Evolutionary conservation across 2,797 vertebrate species (phyloP).

Genomic region (Limosa lapponica): DNA sequence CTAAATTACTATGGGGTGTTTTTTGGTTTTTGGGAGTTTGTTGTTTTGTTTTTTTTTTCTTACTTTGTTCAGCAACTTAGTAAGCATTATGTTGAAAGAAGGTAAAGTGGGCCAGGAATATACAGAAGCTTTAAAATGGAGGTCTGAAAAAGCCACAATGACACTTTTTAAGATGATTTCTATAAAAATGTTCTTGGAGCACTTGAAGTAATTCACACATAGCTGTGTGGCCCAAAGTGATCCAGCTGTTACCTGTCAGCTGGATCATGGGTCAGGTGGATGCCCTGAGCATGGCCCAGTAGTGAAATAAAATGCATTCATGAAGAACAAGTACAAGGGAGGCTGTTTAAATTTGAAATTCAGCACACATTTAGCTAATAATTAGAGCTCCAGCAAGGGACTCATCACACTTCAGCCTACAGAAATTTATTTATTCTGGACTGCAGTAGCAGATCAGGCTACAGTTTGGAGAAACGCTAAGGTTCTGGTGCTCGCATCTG

Average conservation of each 20-base stretch:
- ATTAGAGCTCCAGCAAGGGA: not conserved
- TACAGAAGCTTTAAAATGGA: not conserved
- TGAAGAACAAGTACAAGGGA: not conserved
- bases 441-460: not conserved
- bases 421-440: not conserved
- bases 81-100: not conserved
- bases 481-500: not conserved
- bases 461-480: not conserved
- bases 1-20: not conserved
- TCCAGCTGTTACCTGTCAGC: not conserved
- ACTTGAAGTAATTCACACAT: not conserved
- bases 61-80: not conserved
- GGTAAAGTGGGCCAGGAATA: not conserved
- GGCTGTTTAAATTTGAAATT: not conserved
- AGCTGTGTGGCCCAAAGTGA: not conserved
- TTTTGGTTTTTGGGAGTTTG: not conserved
- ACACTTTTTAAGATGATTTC: not conserved
- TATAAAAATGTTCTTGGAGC: not conserved
- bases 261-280: not conserved
- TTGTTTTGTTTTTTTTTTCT: too few relatives aligned
- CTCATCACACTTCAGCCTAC: not conserved
- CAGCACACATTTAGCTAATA: not conserved
- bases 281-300: not conserved
- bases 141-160: not conserved
- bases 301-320: not conserved